Evolutionary conservation across 2,888 invertebrate species (phyloP), one percentile per base, ranked within the genome.

Genomic region (Brachylomia viminalis): DNA sequence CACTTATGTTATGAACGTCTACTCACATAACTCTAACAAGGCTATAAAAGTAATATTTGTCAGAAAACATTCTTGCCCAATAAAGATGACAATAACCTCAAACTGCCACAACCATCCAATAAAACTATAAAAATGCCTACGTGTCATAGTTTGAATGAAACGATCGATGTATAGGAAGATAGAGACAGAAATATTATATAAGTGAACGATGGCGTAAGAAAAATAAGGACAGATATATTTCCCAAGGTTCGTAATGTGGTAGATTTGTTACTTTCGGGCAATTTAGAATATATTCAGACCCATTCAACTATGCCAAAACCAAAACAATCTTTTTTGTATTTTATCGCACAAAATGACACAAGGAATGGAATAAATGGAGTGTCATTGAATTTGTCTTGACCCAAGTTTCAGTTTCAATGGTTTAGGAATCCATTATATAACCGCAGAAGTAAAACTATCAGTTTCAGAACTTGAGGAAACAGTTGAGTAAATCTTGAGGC

Each of bases 71-170:
- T 84, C 52, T 64, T 23, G 66, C 52, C 62, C 67, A 72, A 79
- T 67, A 80, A 80, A 79, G 49, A 83, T 52, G 72, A 71, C 72
- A 71, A 72, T 72, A 84, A 58, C 71, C 80, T n/a, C 84, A 84
- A 84, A 80, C 59, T 79, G 80, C 15, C 56, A 62, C 56, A 71
- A 30, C 61, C 61, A 38, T 38, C 0, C 38, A 62, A 80, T 67
- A 80, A 79, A 83, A 80, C 61, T 62, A 70, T 67, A 71, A 79
- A 80, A 68, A 58, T 58, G 67, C 23, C 52, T 42, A 70, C 45
- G 74, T 70, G 52, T 61, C 54, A n/a, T 58, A 65, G n/a, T n/a
- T n/a, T 59, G 38, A 75, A 68, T 59, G 62, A 49, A 58, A 47
- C 30, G 62, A 75, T 45, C 64, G 23, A 81, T 62, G 15, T 61